Percentiles rank a stretch among this genome's conserved stretches.
phyloP scores from a whole-genome alignment of 2,888 invertebrate genomes.

The Xiphydria camelus region DNA sequence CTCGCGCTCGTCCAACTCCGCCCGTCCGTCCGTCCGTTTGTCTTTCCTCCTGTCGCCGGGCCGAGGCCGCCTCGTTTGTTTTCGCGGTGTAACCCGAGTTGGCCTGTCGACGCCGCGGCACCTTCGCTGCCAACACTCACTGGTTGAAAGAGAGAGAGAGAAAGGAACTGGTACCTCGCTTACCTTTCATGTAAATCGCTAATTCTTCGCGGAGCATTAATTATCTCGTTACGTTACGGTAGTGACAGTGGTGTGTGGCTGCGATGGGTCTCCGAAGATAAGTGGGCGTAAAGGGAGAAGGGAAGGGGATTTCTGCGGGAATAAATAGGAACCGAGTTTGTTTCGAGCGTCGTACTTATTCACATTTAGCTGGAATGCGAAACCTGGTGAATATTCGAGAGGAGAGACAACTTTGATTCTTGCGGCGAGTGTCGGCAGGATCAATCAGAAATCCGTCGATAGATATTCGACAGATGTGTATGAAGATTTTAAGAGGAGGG shows the following conservation, averaged over 20 bases:
- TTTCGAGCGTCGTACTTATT: too few relatives aligned
- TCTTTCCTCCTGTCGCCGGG: slow-evolving; percentile 23
- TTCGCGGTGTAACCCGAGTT: slow-evolving; percentile 39
- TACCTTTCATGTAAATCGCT: slow-evolving; percentile 48
- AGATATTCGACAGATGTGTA: too few relatives aligned
- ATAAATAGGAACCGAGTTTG: too few relatives aligned
- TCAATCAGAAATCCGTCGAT: too few relatives aligned
- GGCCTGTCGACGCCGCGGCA: slow-evolving; percentile 39
- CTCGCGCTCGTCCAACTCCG: slow-evolving; percentile 9
- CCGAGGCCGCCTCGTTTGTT: slow-evolving; percentile 39
- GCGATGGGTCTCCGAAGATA: slow-evolving; percentile 11
- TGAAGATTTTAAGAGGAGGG: too few relatives aligned
- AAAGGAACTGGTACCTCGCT: slow-evolving; percentile 15
- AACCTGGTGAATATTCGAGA: too few relatives aligned
- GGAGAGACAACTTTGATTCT: too few relatives aligned
- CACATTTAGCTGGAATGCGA: too few relatives aligned
- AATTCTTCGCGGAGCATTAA: slow-evolving; percentile 50
- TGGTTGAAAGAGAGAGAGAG: slow-evolving; percentile 15
- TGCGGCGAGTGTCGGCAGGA: too few relatives aligned
- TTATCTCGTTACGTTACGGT: slow-evolving; percentile 52
- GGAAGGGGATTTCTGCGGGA: too few relatives aligned
- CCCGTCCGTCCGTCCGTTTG: slow-evolving; percentile 2
- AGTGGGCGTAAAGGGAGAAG: slow-evolving; percentile 3
- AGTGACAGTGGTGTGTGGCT: slow-evolving; percentile 2
- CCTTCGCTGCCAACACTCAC: slow-evolving; percentile 26